Percentiles rank a stretch among this genome's conserved stretches.
phyloP scores from a whole-genome alignment of 30 jellyfish, hydroid and myxozoan species.

The Mastigias papua region DNA sequence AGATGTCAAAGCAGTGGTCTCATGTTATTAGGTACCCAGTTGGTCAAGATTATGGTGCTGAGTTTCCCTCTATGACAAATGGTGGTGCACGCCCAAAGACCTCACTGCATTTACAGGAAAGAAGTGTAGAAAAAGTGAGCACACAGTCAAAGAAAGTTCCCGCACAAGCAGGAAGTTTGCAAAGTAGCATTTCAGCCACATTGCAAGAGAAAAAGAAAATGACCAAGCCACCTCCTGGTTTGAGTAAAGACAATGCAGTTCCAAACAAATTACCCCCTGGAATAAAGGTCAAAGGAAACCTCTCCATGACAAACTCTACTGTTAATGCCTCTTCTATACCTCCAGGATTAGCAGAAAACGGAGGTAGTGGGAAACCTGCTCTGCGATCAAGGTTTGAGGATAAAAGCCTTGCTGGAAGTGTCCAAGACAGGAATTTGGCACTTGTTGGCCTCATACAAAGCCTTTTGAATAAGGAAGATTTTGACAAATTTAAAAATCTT shows the following conservation, averaged over 20 bases:
- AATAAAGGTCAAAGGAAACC: not conserved
- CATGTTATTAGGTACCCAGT: not conserved
- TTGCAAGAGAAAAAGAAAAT: not conserved
- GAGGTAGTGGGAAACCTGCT: not conserved
- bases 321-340: not conserved
- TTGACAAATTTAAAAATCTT: constrained; percentile 59
- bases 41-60: constrained; percentile 12
- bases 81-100: constrained; percentile 16
- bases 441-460: constrained; percentile 69
- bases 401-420: not conserved
- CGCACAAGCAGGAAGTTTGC: not conserved
- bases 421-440: constrained; percentile 72
- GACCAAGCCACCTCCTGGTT: constrained; percentile 69
- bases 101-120: not conserved
- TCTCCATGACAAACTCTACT: not conserved
- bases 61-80: not conserved
- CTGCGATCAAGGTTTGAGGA: not conserved
- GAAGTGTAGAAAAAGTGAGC: not conserved
- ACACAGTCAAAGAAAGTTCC: not conserved
- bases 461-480: constrained; percentile 56
- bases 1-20: not conserved
- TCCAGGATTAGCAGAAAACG: constrained; percentile 12
- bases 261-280: constrained; percentile 72
- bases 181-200: not conserved
- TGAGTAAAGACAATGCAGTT: not conserved